Base-by-base conservation (phyloP, 53 echinoderm and acorn worm genomes). In the Hippasteria phrygiana region DNA sequence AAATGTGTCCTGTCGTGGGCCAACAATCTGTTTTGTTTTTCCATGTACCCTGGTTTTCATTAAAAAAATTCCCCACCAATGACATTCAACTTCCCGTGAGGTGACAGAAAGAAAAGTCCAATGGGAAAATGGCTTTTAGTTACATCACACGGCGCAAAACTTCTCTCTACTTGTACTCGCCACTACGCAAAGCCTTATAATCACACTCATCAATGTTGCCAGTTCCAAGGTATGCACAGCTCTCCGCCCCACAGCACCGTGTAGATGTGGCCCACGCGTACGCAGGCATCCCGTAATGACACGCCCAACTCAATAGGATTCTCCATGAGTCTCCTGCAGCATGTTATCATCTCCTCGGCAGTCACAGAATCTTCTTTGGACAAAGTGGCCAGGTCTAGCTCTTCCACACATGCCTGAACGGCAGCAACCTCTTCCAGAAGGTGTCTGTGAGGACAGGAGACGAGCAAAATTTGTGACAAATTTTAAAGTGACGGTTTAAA, bases 141-240 rank as follows among this genome's bases (percentile, higher is more conserved):
- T n/a, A n/a, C n/a, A n/a, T n/a, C n/a, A n/a, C n/a, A n/a, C n/a
- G n/a, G n/a, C n/a, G n/a, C n/a, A n/a, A n/a, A n/a, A n/a, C n/a
- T n/a, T n/a, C n/a, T n/a, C n/a, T n/a, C n/a, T n/a, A n/a, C n/a
- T n/a, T n/a, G n/a, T n/a, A n/a, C n/a, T n/a, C n/a, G n/a, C n/a
- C n/a, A n/a, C n/a, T n/a, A n/a, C n/a, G n/a, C n/a, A n/a, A n/a
- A n/a, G n/a, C n/a, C n/a, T n/a, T n/a, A n/a, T n/a, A n/a, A n/a
- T n/a, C n/a, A n/a, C n/a, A 48, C 1, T 41, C 13, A 1, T 88
- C 36, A 94, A 20, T 89, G 76, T 46, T 92, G 93, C 96, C 95
- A 98, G 69, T 98, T 88, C 98, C 98, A 95, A 2, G 98, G 98
- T 38, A 98, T 93, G 48, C 93, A 95, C 64, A 95, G 81, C 65